phyloP scores from a whole-genome alignment of 1,140 invertebrate genomes.

The Zaprionus gabonicus region DNA sequence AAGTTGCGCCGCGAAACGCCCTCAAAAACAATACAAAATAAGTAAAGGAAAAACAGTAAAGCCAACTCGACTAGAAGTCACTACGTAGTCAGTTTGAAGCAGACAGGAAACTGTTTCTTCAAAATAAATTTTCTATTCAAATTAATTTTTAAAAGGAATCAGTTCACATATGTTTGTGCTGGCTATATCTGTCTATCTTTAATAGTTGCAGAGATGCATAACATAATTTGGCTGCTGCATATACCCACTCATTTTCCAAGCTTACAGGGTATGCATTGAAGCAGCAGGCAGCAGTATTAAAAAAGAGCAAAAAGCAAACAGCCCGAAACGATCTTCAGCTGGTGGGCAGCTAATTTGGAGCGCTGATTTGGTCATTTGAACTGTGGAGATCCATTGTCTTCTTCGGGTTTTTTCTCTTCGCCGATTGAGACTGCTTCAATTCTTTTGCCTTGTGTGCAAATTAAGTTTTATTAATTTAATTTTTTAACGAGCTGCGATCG shows the following conservation, averaged over 20 bases:
- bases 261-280: not conserved
- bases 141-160: not conserved
- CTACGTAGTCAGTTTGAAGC: not conserved
- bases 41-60: slow-evolving; percentile 5
- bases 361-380: slow-evolving; percentile 70
- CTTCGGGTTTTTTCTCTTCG: slow-evolving; percentile 21
- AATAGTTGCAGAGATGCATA: not conserved
- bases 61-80: not conserved
- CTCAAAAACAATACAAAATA: slow-evolving; percentile 42
- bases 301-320: slow-evolving; percentile 7
- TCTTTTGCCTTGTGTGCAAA: slow-evolving; percentile 58
- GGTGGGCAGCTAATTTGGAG: slow-evolving; percentile 76
- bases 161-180: not conserved
- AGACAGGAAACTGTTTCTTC: not conserved
- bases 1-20: slow-evolving; percentile 56
- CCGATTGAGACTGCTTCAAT: slow-evolving; percentile 14
- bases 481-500: slow-evolving; percentile 77
- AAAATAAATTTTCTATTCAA: not conserved
- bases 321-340: slow-evolving; percentile 41
- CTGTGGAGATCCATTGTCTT: slow-evolving; percentile 45
- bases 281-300: not conserved
- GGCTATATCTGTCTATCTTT: not conserved
- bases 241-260: not conserved
- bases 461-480: slow-evolving; percentile 82
- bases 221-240: not conserved